Evolutionary conservation across 2,113 vertebrate species (phyloP).

Genomic region (Megaceryle torquata): DNA sequence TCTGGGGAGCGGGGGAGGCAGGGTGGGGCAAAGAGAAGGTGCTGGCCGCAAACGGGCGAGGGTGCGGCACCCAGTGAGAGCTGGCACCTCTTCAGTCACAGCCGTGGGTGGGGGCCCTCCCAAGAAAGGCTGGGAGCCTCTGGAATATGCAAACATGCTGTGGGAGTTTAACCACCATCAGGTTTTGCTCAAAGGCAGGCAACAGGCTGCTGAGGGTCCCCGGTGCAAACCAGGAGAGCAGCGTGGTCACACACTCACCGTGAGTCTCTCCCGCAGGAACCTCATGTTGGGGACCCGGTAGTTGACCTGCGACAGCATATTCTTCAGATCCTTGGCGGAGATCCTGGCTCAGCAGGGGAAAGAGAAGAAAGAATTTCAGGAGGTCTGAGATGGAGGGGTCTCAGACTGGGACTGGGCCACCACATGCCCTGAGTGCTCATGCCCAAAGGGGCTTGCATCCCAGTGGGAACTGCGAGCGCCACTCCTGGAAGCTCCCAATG

Average conservation of each 20-base stretch:
- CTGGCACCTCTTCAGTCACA: slow-evolving; percentile 35
- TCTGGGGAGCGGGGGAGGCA: background rate
- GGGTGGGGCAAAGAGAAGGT: background rate
- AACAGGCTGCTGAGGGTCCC: background rate
- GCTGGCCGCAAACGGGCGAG: background rate
- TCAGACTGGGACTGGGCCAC: background rate
- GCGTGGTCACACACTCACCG: slow-evolving; percentile 74
- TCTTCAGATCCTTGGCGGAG: slow-evolving; percentile 97
- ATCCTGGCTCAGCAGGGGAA: slow-evolving; percentile 79
- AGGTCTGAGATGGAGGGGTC: background rate
- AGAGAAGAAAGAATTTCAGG: background rate
- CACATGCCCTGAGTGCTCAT: accelerated
- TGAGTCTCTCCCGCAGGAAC: slow-evolving; percentile 93
- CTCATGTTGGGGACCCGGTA: slow-evolving; percentile 97
- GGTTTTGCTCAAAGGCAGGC: background rate
- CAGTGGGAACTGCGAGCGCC: background rate
- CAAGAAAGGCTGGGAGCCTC: background rate
- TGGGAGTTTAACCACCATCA: background rate
- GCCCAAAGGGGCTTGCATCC: background rate
- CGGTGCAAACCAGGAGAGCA: accelerated
- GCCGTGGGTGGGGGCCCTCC: slow-evolving; percentile 37
- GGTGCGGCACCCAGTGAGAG: slow-evolving; percentile 1
- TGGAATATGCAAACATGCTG: background rate
- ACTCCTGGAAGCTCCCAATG: background rate
- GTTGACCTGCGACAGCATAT: slow-evolving; percentile 97